Conservation (phyloP, 2,888 invertebrate species). For the Clusia tigrina region DNA sequence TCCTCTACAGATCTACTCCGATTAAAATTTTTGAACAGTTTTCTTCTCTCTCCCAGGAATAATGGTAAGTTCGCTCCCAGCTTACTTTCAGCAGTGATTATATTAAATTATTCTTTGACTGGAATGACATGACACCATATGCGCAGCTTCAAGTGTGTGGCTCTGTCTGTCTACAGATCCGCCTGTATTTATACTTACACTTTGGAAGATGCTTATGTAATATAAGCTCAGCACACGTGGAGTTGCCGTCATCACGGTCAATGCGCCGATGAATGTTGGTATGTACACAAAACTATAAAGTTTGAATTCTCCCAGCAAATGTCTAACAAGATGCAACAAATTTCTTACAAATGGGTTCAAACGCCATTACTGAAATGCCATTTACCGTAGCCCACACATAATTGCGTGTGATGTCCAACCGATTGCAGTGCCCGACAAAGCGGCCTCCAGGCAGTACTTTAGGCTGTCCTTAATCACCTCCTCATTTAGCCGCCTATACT, state of each 20-base stretch:
- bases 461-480: constrained; percentile 36
- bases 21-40: too few relatives aligned
- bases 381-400: constrained; percentile 47
- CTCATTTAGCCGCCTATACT: constrained; percentile 32
- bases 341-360: too few relatives aligned
- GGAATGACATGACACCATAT: too few relatives aligned
- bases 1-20: too few relatives aligned
- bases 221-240: constrained; percentile 41
- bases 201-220: constrained; percentile 47
- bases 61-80: too few relatives aligned
- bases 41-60: too few relatives aligned
- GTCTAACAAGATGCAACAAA: constrained; percentile 33
- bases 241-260: constrained; percentile 31
- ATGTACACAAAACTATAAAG: constrained; percentile 35
- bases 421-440: constrained; percentile 36
- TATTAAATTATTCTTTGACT: too few relatives aligned
- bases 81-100: too few relatives aligned
- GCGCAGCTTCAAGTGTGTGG: background rate
- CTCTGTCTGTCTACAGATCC: background rate
- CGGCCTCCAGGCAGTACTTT: constrained; percentile 39
- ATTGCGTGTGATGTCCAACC: constrained; percentile 33
- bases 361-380: background rate
- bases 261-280: constrained; percentile 41
- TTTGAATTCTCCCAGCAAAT: constrained; percentile 42
- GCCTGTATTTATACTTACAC: constrained; percentile 42